These are phyloP conservation scores for Drosophila longiperda DNA, from an alignment of 2,888 invertebrate genomes.

Conservation along the genomic window DNA sequence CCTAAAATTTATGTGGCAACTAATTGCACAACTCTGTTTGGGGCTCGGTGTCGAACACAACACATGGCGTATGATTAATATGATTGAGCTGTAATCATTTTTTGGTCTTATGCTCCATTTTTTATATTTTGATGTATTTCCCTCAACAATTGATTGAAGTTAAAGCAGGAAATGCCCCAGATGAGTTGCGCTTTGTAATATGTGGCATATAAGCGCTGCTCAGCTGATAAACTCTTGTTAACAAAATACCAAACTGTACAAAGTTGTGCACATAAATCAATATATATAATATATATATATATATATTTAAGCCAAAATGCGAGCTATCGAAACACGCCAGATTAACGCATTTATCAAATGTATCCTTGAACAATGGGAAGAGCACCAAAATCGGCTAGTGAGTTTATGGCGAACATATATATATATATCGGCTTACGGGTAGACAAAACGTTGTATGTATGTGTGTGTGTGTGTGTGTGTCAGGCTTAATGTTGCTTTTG, in stretches of 20 bases:
- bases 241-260: background rate
- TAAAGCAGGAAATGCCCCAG: slow-evolving; percentile 55
- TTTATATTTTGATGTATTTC: slow-evolving; percentile 22
- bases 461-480: slow-evolving; percentile 5
- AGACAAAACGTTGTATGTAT: background rate
- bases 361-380: slow-evolving; percentile 3
- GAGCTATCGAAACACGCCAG: slow-evolving; percentile 4
- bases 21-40: slow-evolving; percentile 53
- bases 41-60: slow-evolving; percentile 35
- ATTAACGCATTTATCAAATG: slow-evolving; percentile 36
- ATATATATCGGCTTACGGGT: slow-evolving; percentile 15
- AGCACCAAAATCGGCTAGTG: slow-evolving; percentile 6
- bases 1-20: slow-evolving; percentile 61
- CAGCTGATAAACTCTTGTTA: background rate
- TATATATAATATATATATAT: background rate
- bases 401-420: slow-evolving; percentile 36
- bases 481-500: slow-evolving; percentile 4
- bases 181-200: background rate
- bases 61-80: slow-evolving; percentile 79
- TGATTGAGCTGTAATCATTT: slow-evolving; percentile 59
- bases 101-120: background rate
- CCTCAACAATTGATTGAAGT: slow-evolving; percentile 70
- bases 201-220: background rate
- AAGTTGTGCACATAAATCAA: background rate
- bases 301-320: background rate